These are phyloP conservation scores for Epinephelus fuscoguttatus DNA, from an alignment of 2,113 vertebrate species.

Conservation along the genomic window DNA sequence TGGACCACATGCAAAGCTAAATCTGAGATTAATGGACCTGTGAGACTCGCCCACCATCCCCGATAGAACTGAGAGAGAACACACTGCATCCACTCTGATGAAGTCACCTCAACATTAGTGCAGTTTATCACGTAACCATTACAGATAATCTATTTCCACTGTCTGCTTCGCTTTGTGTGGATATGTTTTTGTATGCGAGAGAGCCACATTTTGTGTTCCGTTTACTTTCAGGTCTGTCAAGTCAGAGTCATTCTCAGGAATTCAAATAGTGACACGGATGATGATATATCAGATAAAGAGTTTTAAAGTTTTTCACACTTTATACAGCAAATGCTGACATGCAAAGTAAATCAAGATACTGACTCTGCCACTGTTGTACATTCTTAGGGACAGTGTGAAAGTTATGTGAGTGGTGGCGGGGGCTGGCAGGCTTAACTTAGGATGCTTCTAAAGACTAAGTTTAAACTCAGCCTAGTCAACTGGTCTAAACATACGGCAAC, in stretches of 20 bases:
- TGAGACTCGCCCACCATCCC: not conserved
- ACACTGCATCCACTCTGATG: slow-evolving; percentile 18
- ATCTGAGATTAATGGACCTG: slow-evolving; percentile 43
- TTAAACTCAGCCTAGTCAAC: no score
- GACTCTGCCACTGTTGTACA: not conserved
- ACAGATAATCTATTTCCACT: slow-evolving; percentile 41
- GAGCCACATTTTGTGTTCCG: not conserved
- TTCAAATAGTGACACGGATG: not conserved
- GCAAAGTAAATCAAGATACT: not conserved
- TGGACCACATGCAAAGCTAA: slow-evolving; percentile 29
- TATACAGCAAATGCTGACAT: not conserved
- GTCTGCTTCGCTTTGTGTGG: slow-evolving; percentile 4
- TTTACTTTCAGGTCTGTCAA: not conserved
- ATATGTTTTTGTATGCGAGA: slow-evolving; percentile 10
- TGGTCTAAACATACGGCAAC: no score
- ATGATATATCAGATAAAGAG: no score
- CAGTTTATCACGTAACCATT: slow-evolving; percentile 46
- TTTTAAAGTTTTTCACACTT: not conserved
- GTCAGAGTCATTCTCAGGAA: not conserved
- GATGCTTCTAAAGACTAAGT: no score
- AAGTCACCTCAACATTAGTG: slow-evolving; percentile 33
- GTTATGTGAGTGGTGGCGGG: no score
- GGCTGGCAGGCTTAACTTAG: no score
- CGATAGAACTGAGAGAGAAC: not conserved
- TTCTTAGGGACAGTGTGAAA: not conserved